Conservation (phyloP, 2,888 invertebrate species). For the Mesoligia furuncula region DNA sequence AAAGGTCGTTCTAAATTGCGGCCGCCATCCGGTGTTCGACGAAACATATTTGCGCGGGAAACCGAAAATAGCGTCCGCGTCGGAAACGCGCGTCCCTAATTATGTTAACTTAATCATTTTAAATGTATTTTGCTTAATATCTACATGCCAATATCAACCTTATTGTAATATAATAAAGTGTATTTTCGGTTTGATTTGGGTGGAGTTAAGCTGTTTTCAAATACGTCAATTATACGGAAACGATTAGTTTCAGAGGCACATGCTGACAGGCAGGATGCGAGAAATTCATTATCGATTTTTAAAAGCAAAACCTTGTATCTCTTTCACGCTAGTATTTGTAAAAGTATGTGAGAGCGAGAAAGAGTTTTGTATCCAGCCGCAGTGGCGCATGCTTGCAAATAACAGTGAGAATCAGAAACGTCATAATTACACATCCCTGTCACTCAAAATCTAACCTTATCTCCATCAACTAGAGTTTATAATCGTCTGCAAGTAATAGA, state of each 20-base stretch:
- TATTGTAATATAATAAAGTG: neutral
- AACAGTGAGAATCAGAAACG: conserved; percentile 22
- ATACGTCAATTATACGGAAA: conserved; percentile 77
- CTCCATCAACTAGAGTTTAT: fast-evolving
- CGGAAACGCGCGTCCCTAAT: conserved; percentile 85
- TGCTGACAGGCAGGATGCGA: conserved; percentile 88
- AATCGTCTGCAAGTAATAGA: conserved; percentile 22
- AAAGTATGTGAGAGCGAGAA: conserved; percentile 65
- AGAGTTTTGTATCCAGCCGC: conserved; percentile 72
- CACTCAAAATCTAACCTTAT: conserved; percentile 44
- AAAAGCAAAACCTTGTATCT: conserved; percentile 75
- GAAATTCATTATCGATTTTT: conserved; percentile 87
- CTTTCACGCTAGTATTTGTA: conserved; percentile 54
- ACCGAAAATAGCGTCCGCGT: conserved; percentile 80
- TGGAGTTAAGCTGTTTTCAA: conserved; percentile 64
- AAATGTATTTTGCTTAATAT: conserved; percentile 57
- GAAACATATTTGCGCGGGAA: conserved; percentile 86
- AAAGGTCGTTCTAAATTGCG: conserved; percentile 67
- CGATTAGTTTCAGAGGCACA: conserved; percentile 88
- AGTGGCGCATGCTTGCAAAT: conserved; percentile 77
- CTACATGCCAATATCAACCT: conserved; percentile 46
- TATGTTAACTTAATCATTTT: conserved; percentile 68
- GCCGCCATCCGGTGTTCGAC: conserved; percentile 74
- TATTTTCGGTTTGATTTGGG: conserved; percentile 33
- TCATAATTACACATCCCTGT: fast-evolving